Conservation (phyloP, 92 coral and sea anemone genomes). For the Siderastrea siderea region DNA sequence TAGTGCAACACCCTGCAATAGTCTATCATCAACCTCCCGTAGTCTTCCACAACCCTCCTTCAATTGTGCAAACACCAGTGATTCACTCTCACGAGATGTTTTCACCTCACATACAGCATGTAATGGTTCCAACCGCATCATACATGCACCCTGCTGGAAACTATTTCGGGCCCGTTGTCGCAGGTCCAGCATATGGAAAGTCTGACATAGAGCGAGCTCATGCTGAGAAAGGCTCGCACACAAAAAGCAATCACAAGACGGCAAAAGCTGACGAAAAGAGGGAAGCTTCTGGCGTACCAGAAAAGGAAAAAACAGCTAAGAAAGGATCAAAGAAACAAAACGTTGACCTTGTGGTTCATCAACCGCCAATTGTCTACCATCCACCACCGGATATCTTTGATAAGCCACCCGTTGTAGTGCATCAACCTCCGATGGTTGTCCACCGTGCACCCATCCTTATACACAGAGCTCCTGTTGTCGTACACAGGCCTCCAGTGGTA, state of each 20-base stretch:
- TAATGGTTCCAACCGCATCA: conserved; percentile 66
- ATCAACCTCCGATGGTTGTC: conserved; percentile 77
- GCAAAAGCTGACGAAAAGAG: conserved; percentile 10
- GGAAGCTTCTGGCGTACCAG: neutral
- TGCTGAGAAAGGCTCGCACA: neutral
- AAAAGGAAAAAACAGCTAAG: neutral
- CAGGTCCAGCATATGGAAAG: conserved; percentile 66
- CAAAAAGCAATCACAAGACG: neutral
- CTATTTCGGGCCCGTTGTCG: conserved; percentile 45
- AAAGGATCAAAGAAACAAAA: conserved; percentile 62
- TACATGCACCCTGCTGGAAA: conserved; percentile 50
- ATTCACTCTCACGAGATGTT: conserved; percentile 60
- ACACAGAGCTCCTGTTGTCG: conserved; percentile 84
- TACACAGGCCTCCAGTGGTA: conserved; percentile 80
- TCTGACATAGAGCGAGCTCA: conserved; percentile 53
- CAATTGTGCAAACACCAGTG: conserved; percentile 60
- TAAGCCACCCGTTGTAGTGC: conserved; percentile 84
- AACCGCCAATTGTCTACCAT: conserved; percentile 80
- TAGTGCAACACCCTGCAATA: conserved; percentile 77
- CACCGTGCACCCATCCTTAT: conserved; percentile 80
- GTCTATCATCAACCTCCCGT: conserved; percentile 76
- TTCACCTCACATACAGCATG: conserved; percentile 52
- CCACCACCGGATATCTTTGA: conserved; percentile 82
- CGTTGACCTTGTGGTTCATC: conserved; percentile 70
- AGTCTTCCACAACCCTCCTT: conserved; percentile 77